phyloP scores from a whole-genome alignment of 2,888 invertebrate species.

The Drosophila stalkeri region DNA sequence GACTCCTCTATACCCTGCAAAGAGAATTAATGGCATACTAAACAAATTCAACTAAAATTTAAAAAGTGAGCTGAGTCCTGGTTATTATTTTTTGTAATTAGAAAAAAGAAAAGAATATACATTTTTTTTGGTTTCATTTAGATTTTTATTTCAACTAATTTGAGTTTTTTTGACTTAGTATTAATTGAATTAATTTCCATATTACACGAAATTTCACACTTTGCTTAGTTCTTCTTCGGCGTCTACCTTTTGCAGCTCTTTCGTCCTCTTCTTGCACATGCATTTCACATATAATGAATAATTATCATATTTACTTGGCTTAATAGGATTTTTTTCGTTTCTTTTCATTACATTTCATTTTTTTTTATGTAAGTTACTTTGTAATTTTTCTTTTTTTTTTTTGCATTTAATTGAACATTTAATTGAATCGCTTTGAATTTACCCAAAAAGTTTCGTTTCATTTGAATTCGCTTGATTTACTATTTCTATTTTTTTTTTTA shows the following conservation, averaged over 20 bases:
- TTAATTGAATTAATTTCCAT: conserved; percentile 67
- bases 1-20: neutral
- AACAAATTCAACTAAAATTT: too few species aligned
- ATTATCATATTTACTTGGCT: conserved; percentile 75
- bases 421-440: conserved; percentile 67
- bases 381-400: conserved; percentile 34
- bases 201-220: conserved; percentile 67
- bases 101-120: too few species aligned
- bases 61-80: too few species aligned
- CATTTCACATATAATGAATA: conserved; percentile 55
- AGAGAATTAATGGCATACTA: neutral
- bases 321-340: conserved; percentile 70
- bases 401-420: conserved; percentile 67
- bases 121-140: conserved; percentile 47
- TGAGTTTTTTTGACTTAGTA: conserved; percentile 65
- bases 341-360: conserved; percentile 14
- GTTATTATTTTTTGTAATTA: too few species aligned
- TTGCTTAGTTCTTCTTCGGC: conserved; percentile 60
- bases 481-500: conserved; percentile 11
- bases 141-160: conserved; percentile 70
- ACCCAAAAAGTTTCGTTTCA: conserved; percentile 48
- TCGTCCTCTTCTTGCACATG: conserved; percentile 27
- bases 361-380: conserved; percentile 27
- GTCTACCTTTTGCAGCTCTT: conserved; percentile 21
- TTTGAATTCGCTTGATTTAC: conserved; percentile 9